phyloP scores from a whole-genome alignment of 2,113 vertebrate genomes.

The Formicarius rufipectus region DNA sequence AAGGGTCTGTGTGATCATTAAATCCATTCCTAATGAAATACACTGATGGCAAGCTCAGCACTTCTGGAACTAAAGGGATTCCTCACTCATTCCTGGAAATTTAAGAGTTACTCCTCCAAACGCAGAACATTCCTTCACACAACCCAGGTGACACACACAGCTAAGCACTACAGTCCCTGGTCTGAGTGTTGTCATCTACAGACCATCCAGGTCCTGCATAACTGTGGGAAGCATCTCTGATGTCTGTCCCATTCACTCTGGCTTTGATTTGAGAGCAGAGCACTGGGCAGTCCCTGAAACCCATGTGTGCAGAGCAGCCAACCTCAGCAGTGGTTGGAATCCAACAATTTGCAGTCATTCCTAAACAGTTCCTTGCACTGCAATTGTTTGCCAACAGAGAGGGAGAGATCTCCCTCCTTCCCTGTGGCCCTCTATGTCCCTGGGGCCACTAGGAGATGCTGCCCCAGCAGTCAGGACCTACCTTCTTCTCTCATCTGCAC shows the following conservation, averaged over 20 bases:
- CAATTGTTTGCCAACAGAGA: neutral
- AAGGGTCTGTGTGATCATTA: neutral
- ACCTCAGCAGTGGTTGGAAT: neutral
- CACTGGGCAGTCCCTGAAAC: neutral
- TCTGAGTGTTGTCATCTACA: neutral
- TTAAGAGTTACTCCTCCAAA: neutral
- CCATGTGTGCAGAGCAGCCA: neutral
- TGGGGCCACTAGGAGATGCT: neutral
- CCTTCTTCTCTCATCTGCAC: constrained; percentile 99
- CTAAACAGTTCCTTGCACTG: neutral
- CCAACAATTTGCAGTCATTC: neutral
- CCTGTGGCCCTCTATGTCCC: neutral
- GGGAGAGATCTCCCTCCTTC: neutral
- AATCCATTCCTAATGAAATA: neutral
- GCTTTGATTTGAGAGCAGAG: neutral
- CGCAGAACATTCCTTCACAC: neutral
- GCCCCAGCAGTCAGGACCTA: constrained; percentile 46
- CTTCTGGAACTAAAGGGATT: neutral
- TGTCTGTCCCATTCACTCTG: neutral
- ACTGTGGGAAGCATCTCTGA: neutral
- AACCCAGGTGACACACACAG: neutral
- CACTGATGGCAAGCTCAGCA: neutral
- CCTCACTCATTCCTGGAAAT: neutral
- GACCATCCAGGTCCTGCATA: neutral
- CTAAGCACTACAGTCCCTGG: neutral